Percentiles rank a stretch among this genome's conserved stretches.
Conservation (phyloP, 2,888 invertebrate genomes). For the Margaritifera margaritifera region DNA sequence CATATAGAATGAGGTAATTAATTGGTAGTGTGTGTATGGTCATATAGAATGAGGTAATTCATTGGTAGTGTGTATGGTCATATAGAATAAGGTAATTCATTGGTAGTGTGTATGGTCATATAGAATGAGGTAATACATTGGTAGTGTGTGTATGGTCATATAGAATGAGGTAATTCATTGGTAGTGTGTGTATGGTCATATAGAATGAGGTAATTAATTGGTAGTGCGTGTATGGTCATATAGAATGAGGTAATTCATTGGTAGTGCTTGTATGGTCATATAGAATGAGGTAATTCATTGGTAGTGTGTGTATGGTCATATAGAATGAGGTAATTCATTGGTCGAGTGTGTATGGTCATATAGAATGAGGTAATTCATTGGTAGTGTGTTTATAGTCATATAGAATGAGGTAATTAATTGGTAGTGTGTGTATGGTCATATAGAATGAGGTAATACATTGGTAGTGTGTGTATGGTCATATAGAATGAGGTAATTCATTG, state of each 20-base stretch:
- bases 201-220: slow-evolving; percentile 47
- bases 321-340: slow-evolving; percentile 47
- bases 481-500: slow-evolving; percentile 47
- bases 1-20: slow-evolving; percentile 44
- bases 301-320: no score
- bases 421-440: no score
- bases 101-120: background rate
- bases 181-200: no score
- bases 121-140: slow-evolving; percentile 47
- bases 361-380: slow-evolving; percentile 47
- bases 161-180: slow-evolving; percentile 47
- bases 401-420: slow-evolving; percentile 47
- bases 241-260: slow-evolving; percentile 47
- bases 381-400: no score
- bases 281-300: slow-evolving; percentile 47
- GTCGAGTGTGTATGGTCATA: no score
- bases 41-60: slow-evolving; percentile 44
- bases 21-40: background rate
- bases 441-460: slow-evolving; percentile 47
- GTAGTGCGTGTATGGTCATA: no score
- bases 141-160: no score
- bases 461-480: no score
- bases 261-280: no score
- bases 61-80: background rate
- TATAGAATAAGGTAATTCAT: slow-evolving; percentile 46